phyloP scores from a whole-genome alignment of 2,888 invertebrate species.

The Strigamia transsilvanica region DNA sequence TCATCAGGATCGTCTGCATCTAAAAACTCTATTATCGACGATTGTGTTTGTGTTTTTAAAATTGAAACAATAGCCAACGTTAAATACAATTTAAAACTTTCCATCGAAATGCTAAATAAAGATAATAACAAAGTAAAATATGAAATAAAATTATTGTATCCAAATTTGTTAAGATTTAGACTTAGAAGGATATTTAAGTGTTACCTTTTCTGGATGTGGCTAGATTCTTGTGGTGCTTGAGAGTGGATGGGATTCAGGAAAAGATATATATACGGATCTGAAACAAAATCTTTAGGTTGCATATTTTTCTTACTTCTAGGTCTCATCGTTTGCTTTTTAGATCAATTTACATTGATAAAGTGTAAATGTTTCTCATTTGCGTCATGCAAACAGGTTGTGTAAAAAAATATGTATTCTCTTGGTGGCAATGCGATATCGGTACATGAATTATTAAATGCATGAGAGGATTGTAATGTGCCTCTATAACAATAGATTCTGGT shows the following conservation, averaged over 20 bases:
- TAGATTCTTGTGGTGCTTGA: neutral
- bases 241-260: neutral
- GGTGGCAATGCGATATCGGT: neutral
- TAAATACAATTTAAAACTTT: neutral
- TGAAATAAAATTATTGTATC: neutral
- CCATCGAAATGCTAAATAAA: neutral
- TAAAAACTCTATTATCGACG: neutral
- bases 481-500: neutral
- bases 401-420: neutral
- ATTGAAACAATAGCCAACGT: neutral
- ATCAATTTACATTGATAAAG: constrained; percentile 1
- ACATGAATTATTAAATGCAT: neutral
- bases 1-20: neutral
- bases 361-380: neutral
- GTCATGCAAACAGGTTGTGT: constrained; percentile 12
- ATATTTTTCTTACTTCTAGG: neutral
- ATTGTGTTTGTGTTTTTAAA: neutral
- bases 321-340: neutral
- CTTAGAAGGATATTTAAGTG: neutral
- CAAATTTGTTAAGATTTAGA: no score
- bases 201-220: neutral
- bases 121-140: no score
- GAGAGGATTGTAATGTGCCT: neutral
- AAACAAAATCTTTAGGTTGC: neutral
- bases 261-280: neutral